Evolutionary conservation across 2,888 invertebrate genomes (phyloP).

Genomic region (Ophioninae sp.): DNA sequence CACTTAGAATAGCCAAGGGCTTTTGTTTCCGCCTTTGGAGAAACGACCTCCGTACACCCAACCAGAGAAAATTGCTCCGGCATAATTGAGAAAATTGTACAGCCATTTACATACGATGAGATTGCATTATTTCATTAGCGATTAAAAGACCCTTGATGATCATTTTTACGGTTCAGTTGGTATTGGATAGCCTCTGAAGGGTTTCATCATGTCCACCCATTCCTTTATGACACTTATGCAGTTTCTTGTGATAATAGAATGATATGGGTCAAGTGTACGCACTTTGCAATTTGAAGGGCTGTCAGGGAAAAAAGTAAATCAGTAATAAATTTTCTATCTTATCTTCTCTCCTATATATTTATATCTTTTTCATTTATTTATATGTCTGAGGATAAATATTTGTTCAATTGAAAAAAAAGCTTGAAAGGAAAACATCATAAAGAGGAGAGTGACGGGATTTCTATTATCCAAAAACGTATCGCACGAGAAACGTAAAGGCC

Average conservation of each 20-base stretch:
- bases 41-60: not conserved
- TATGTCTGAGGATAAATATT: not conserved
- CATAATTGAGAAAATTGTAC: conserved; percentile 23
- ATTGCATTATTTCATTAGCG: not conserved
- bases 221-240: not conserved
- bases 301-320: too few species aligned
- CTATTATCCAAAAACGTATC: conserved; percentile 30
- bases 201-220: not conserved
- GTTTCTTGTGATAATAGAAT: not conserved
- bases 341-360: too few species aligned
- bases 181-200: not conserved
- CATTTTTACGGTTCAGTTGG: not conserved
- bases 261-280: too few species aligned
- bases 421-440: conserved; percentile 8
- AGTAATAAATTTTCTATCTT: too few species aligned
- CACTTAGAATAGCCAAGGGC: conserved; percentile 63
- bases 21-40: conserved; percentile 53
- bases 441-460: conserved; percentile 38
- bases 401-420: not conserved
- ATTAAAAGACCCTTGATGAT: not conserved
- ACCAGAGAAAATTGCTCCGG: not conserved
- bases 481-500: conserved; percentile 13
- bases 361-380: not conserved
- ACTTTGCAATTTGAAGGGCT: too few species aligned
- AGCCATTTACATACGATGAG: not conserved